Evolutionary conservation across 30 jellyfish, hydroid and myxozoan species (phyloP).

Genomic region (Rhopilema esculentum): DNA sequence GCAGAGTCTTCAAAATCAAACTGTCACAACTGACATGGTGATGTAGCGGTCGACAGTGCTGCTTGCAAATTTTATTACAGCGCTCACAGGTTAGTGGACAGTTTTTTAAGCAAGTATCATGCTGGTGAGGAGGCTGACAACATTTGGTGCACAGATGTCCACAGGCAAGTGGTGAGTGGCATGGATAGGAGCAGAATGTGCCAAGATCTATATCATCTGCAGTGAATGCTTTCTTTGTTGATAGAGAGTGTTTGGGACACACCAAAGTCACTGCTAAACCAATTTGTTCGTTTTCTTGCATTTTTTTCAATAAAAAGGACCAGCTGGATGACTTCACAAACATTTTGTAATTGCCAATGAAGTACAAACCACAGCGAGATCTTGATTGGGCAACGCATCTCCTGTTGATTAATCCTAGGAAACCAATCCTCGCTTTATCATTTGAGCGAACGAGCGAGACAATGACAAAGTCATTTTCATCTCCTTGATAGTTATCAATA

Average conservation of each 20-base stretch:
- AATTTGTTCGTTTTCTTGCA: slow-evolving; percentile 4
- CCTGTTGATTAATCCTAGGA: slow-evolving; percentile 52
- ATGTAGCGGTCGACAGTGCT: slow-evolving; percentile 20
- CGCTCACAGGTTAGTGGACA: slow-evolving; percentile 9
- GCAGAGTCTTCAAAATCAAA: neutral
- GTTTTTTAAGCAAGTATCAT: slow-evolving; percentile 16
- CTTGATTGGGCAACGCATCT: slow-evolving; percentile 88
- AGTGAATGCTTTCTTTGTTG: neutral
- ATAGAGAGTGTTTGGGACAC: slow-evolving; percentile 52
- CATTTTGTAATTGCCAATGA: slow-evolving; percentile 57
- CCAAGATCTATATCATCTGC: slow-evolving; percentile 35
- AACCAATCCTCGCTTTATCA: slow-evolving; percentile 44
- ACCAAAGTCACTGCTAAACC: slow-evolving; percentile 25
- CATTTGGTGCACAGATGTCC: slow-evolving; percentile 52
- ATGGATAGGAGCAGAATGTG: slow-evolving; percentile 39
- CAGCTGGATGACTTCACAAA: slow-evolving; percentile 27
- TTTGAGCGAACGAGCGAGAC: slow-evolving; percentile 79
- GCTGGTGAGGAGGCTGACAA: slow-evolving; percentile 69
- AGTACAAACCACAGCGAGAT: slow-evolving; percentile 75
- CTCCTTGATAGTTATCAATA: slow-evolving; percentile 85
- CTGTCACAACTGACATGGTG: slow-evolving; percentile 12
- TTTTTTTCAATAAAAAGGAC: slow-evolving; percentile 33
- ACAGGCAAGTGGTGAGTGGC: slow-evolving; percentile 27
- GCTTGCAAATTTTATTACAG: slow-evolving; percentile 9
- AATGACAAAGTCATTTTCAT: slow-evolving; percentile 78